Conservation (phyloP, 2,888 invertebrate species). For the Drepana falcataria region DNA sequence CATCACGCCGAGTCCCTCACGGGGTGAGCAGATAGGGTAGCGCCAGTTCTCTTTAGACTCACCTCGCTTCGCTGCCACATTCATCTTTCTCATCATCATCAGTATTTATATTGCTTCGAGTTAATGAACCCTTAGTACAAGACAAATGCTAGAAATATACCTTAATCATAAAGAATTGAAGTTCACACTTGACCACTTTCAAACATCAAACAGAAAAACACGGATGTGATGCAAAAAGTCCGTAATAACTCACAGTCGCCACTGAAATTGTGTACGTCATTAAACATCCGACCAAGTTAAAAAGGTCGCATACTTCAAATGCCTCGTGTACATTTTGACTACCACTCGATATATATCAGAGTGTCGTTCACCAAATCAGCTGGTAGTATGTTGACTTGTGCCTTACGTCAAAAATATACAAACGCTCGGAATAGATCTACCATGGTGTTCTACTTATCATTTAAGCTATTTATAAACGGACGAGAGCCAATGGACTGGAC, state of each 20-base stretch:
- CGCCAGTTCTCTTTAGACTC: no score
- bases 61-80: no score
- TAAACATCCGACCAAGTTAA: constrained; percentile 10
- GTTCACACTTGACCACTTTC: neutral
- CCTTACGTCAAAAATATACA: constrained; percentile 36
- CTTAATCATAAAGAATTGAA: neutral
- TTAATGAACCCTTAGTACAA: no score
- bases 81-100: no score
- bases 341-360: constrained; percentile 21
- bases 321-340: constrained; percentile 14
- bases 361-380: constrained; percentile 39
- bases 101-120: no score
- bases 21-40: no score
- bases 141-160: no score
- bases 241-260: neutral
- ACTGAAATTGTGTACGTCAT: constrained; percentile 5
- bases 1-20: no score
- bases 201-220: neutral
- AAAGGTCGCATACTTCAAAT: constrained; percentile 14
- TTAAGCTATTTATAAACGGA: constrained; percentile 16
- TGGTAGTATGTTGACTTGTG: constrained; percentile 31
- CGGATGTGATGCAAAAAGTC: neutral
- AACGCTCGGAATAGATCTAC: constrained; percentile 27
- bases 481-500: constrained; percentile 1
- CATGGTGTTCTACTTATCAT: constrained; percentile 28